Conservation (phyloP, 2,888 invertebrate genomes). For the Abscondita cerata region DNA sequence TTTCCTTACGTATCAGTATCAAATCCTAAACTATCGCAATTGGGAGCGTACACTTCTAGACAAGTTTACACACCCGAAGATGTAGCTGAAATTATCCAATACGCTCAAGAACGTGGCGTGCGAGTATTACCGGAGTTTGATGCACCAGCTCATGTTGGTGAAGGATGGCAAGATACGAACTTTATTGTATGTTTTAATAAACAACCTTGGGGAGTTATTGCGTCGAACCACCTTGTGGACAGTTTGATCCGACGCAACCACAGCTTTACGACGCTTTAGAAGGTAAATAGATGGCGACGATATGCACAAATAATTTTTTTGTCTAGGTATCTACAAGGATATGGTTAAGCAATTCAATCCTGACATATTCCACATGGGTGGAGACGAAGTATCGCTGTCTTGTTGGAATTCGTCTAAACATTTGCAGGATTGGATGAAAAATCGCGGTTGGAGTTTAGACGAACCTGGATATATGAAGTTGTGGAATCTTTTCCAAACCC, state of each 20-base stretch:
- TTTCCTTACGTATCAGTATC: conserved; percentile 83
- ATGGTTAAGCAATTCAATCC: conserved; percentile 75
- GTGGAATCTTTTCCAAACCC: conserved; percentile 79
- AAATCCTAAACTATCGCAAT: conserved; percentile 73
- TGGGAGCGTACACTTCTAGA: conserved; percentile 80
- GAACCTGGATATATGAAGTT: conserved; percentile 68
- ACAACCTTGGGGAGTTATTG: conserved; percentile 77
- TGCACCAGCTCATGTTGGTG: conserved; percentile 89
- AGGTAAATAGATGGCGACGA: too few species aligned
- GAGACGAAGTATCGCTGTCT: conserved; percentile 73
- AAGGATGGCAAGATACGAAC: conserved; percentile 80
- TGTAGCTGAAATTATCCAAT: conserved; percentile 69
- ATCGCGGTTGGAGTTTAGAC: conserved; percentile 64
- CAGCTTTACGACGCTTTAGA: conserved; percentile 71
- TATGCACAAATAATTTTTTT: too few species aligned
- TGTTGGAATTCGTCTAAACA: conserved; percentile 80
- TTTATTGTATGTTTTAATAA: conserved; percentile 74
- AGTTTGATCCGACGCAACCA: conserved; percentile 77
- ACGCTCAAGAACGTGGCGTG: conserved; percentile 77
- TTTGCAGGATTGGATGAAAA: conserved; percentile 73
- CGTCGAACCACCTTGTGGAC: conserved; percentile 87
- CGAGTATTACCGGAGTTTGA: conserved; percentile 91
- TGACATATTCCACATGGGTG: conserved; percentile 89
- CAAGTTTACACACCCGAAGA: conserved; percentile 69
- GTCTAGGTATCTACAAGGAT: conserved; percentile 73